phyloP scores from a whole-genome alignment of 2,888 invertebrate genomes.

The Lordiphosa andalusiaca region DNA sequence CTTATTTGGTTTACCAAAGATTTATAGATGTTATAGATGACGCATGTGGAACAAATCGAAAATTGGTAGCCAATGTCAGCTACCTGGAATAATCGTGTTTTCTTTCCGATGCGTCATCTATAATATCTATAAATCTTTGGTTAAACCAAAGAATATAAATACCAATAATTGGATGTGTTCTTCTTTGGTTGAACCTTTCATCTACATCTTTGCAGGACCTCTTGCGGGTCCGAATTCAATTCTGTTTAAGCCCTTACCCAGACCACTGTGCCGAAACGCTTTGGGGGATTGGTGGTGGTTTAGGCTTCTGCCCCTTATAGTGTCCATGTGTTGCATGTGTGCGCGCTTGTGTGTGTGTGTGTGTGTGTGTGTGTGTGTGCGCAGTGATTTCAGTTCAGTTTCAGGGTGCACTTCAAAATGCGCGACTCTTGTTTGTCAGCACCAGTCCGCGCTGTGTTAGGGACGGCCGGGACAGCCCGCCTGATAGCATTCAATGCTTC shows the following conservation, averaged over 20 bases:
- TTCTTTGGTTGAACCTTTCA: too few species aligned
- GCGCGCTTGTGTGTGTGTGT: conserved; percentile 9
- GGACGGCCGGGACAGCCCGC: conserved; percentile 13
- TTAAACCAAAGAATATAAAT: too few species aligned
- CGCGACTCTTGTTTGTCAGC: conserved; percentile 50
- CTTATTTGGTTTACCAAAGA: too few species aligned
- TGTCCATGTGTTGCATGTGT: conserved; percentile 3
- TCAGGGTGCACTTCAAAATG: conserved; percentile 63
- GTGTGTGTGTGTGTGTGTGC: conserved; percentile 10
- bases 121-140: too few species aligned
- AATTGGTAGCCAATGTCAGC: too few species aligned
- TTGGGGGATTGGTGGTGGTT: conserved; percentile 10
- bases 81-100: too few species aligned
- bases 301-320: background rate
- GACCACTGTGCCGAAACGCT: too few species aligned
- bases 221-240: background rate
- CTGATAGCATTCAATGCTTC: conserved; percentile 64
- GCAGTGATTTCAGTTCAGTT: conserved; percentile 35
- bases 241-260: background rate
- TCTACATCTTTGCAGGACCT: too few species aligned
- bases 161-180: too few species aligned
- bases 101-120: too few species aligned
- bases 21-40: too few species aligned
- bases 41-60: too few species aligned
- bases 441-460: conserved; percentile 32